phyloP scores from a whole-genome alignment of 1,140 invertebrate genomes.

The Ceratosolen fusciceps region DNA sequence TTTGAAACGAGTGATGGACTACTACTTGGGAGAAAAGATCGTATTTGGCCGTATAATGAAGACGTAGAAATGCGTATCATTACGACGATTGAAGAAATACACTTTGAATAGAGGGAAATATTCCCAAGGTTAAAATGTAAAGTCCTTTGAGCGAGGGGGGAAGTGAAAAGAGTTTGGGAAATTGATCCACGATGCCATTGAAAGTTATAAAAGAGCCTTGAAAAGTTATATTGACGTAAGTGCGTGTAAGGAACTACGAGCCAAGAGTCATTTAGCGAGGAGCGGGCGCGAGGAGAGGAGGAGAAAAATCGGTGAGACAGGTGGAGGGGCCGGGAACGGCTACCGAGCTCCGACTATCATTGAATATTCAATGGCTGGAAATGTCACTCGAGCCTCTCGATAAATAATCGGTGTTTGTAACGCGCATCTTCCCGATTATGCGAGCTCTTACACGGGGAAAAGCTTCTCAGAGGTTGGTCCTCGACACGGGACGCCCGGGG shows the following conservation, averaged over 20 bases:
- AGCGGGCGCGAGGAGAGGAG: neutral
- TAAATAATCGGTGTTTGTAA: neutral
- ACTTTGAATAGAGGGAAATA: too few relatives aligned
- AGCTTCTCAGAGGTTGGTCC: neutral
- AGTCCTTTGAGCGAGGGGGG: too few relatives aligned
- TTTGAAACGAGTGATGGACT: too few relatives aligned
- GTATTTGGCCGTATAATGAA: too few relatives aligned
- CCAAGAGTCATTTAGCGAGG: neutral
- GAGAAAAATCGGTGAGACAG: neutral
- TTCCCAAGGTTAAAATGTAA: too few relatives aligned
- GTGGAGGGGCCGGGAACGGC: neutral
- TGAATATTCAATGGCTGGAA: slow-evolving; percentile 3
- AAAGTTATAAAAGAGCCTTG: slow-evolving; percentile 7
- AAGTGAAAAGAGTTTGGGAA: neutral
- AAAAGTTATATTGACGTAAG: neutral
- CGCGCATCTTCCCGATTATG: slow-evolving; percentile 4
- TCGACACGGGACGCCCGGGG: neutral
- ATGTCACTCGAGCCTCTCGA: neutral
- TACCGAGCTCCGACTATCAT: neutral
- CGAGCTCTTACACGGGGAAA: neutral
- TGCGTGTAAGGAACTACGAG: neutral
- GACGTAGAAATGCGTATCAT: too few relatives aligned
- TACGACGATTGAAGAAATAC: too few relatives aligned
- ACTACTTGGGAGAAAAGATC: too few relatives aligned
- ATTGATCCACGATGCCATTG: neutral